Evolutionary conservation across 1,140 invertebrate species (phyloP).

Genomic region (Asbolus verrucosus): DNA sequence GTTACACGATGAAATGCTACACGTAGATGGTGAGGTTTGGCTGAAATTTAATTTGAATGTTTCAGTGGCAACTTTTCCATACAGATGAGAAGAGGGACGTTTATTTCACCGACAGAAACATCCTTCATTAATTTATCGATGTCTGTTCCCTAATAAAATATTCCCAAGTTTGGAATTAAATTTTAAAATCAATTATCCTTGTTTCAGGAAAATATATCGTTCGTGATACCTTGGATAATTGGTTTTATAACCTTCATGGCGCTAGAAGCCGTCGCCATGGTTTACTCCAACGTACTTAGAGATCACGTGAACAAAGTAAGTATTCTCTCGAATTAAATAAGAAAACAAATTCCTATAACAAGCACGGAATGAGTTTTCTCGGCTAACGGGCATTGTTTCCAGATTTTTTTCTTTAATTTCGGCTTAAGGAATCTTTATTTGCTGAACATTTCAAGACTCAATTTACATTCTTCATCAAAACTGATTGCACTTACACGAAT

Average conservation of each 20-base stretch:
- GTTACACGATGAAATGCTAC: too few species aligned
- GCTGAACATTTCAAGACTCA: too few species aligned
- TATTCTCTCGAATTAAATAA: too few species aligned
- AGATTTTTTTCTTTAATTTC: too few species aligned
- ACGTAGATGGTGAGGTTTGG: too few species aligned
- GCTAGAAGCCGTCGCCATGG: conserved; percentile 79
- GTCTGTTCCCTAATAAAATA: conserved; percentile 14
- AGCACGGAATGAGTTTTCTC: too few species aligned
- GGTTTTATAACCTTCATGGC: conserved; percentile 81
- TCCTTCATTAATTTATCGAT: conserved; percentile 22
- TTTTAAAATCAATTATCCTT: conserved; percentile 13
- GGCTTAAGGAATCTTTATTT: too few species aligned
- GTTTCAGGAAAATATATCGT: conserved; percentile 75
- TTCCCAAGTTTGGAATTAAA: conserved; percentile 16
- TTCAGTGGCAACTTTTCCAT: conserved; percentile 9
- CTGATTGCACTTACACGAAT: too few species aligned
- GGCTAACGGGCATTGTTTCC: too few species aligned
- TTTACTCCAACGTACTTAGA: conserved; percentile 80
- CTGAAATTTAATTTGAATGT: conserved; percentile 28
- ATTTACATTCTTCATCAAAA: too few species aligned
- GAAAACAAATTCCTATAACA: too few species aligned
- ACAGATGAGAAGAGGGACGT: conserved; percentile 8
- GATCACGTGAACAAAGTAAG: conserved; percentile 82
- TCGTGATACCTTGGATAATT: conserved; percentile 79
- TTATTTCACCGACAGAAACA: conserved; percentile 11